phyloP scores from a whole-genome alignment of 2,113 vertebrate species.

The Cettia cetti region DNA sequence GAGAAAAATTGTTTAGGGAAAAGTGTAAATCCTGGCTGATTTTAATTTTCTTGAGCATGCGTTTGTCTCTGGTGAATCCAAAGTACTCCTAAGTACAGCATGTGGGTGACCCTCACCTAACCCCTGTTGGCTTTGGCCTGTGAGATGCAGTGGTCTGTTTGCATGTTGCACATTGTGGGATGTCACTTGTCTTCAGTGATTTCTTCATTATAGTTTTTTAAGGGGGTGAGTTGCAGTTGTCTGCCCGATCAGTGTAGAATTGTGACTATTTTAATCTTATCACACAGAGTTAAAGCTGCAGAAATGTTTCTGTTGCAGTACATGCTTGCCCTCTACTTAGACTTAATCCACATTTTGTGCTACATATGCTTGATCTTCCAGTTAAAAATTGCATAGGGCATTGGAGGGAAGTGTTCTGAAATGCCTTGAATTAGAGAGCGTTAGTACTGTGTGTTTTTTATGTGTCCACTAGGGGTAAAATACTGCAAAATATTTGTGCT shows the following conservation, averaged over 20 bases:
- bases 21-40: neutral
- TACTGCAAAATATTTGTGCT: neutral
- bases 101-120: fast-evolving
- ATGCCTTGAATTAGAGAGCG: neutral
- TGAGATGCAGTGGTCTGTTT: neutral
- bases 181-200: neutral
- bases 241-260: neutral
- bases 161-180: neutral
- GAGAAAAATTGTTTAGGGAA: neutral
- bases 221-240: neutral
- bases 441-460: neutral
- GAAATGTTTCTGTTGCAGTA: neutral
- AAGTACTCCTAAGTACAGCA: neutral
- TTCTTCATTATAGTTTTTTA: neutral
- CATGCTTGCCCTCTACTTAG: neutral
- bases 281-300: neutral
- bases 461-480: neutral
- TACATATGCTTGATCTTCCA: neutral
- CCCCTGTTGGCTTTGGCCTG: neutral
- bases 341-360: fast-evolving
- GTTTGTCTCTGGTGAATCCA: neutral
- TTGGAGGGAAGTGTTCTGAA: neutral
- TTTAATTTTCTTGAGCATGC: neutral
- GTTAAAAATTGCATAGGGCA: neutral
- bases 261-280: neutral